phyloP scores from a whole-genome alignment of 2,888 invertebrate genomes.

The Cheilosia vulpina region DNA sequence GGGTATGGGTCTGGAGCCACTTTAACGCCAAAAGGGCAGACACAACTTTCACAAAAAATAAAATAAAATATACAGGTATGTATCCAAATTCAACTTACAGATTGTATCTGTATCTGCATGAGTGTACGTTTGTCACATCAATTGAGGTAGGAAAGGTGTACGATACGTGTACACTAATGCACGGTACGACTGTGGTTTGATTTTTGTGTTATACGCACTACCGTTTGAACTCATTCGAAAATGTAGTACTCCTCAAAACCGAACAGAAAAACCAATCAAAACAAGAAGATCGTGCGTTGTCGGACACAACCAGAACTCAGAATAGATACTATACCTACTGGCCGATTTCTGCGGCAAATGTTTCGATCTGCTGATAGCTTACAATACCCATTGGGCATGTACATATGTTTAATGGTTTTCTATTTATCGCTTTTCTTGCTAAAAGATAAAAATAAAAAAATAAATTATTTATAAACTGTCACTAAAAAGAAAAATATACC shows the following conservation, averaged over 20 bases:
- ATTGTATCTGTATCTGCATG: constrained; percentile 59
- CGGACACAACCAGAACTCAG: constrained; percentile 36
- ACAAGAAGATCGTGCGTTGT: neutral
- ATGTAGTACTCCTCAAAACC: constrained; percentile 6
- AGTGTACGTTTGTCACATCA: constrained; percentile 50
- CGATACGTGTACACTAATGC: constrained; percentile 29
- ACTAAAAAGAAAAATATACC: constrained; percentile 23
- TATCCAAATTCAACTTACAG: constrained; percentile 52
- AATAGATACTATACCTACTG: constrained; percentile 59
- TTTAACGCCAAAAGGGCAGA: neutral
- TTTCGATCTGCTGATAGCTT: constrained; percentile 30
- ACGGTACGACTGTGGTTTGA: constrained; percentile 27
- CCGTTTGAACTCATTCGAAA: constrained; percentile 56
- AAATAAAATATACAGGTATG: neutral
- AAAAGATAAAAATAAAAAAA: constrained; percentile 46
- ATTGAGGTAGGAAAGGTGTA: constrained; percentile 27
- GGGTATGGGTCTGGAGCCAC: neutral
- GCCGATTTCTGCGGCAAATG: constrained; percentile 42
- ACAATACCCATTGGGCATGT: constrained; percentile 37
- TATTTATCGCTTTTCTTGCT: constrained; percentile 37
- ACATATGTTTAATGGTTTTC: constrained; percentile 45
- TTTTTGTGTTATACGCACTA: constrained; percentile 16
- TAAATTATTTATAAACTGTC: constrained; percentile 60
- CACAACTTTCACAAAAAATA: neutral
- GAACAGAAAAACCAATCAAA: constrained; percentile 11